Conservation (phyloP, 2,888 invertebrate genomes). For the Drosophila maculinotata region DNA sequence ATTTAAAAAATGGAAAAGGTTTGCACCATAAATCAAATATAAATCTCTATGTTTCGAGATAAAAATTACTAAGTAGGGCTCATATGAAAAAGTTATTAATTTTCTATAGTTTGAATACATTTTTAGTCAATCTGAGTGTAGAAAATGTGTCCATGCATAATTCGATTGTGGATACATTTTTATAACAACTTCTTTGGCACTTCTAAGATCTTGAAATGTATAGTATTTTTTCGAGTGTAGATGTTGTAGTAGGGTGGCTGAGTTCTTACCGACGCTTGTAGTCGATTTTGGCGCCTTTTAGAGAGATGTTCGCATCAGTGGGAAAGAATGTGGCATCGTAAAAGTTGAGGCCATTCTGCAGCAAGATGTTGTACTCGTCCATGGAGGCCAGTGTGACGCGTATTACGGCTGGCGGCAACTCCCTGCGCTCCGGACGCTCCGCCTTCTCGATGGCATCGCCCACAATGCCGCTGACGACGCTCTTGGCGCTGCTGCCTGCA, state of each 20-base stretch:
- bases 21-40: no score
- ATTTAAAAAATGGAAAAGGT: no score
- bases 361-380: slow-evolving; percentile 91
- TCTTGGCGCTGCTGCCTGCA: slow-evolving; percentile 55
- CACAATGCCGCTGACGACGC: slow-evolving; percentile 52
- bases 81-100: no score
- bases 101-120: no score
- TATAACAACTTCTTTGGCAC: no score
- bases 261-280: slow-evolving; percentile 84
- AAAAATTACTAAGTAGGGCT: no score
- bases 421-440: slow-evolving; percentile 84
- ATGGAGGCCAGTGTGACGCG: slow-evolving; percentile 91
- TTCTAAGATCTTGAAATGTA: no score
- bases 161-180: no score
- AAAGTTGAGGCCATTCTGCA: slow-evolving; percentile 94
- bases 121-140: no score
- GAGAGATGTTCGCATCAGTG: slow-evolving; percentile 90
- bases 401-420: slow-evolving; percentile 88
- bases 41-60: no score
- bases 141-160: no score
- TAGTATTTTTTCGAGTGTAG: slow-evolving; percentile 3
- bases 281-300: slow-evolving; percentile 88
- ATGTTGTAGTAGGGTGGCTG: background rate
- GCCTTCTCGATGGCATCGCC: slow-evolving; percentile 71
- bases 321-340: slow-evolving; percentile 95